Conservation (phyloP, 2,113 vertebrate species). For the Misgurnus mizolepis region DNA sequence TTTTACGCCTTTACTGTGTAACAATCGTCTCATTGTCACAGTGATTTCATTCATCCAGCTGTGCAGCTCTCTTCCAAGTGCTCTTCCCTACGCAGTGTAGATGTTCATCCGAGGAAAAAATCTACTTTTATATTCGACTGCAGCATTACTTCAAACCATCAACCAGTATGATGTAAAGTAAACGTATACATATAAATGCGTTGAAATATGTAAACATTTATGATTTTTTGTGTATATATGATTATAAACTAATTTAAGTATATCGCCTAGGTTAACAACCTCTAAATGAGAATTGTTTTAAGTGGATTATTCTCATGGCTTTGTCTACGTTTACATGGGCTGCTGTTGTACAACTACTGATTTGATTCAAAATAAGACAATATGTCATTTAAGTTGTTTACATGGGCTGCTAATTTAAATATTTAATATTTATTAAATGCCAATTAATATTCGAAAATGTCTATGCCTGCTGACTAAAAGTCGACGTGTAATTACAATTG, state of each 20-base stretch:
- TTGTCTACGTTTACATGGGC: not conserved
- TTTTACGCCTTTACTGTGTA: slow-evolving; percentile 46
- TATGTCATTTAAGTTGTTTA: not conserved
- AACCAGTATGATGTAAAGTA: slow-evolving; percentile 46
- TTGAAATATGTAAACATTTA: slow-evolving; percentile 31
- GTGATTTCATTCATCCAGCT: slow-evolving; percentile 56
- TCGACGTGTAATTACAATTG: no score
- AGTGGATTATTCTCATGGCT: slow-evolving; percentile 24
- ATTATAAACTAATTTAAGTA: slow-evolving; percentile 31
- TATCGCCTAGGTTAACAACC: slow-evolving; percentile 20
- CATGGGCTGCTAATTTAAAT: not conserved
- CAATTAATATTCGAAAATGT: no score
- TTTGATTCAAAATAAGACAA: not conserved
- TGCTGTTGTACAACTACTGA: slow-evolving; percentile 1
- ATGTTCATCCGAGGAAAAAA: slow-evolving; percentile 55
- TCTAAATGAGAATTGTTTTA: slow-evolving; percentile 18
- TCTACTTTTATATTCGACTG: slow-evolving; percentile 68
- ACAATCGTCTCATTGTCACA: slow-evolving; percentile 56
- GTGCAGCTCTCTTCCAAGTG: slow-evolving; percentile 75
- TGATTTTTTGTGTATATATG: slow-evolving; percentile 47
- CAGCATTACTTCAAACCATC: slow-evolving; percentile 65
- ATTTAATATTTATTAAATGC: not conserved
- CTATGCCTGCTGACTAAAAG: not conserved
- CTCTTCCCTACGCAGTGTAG: slow-evolving; percentile 72
- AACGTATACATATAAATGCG: slow-evolving; percentile 45